Base-by-base conservation (phyloP, 2,113 vertebrate species). In the Rafetus swinhoei region DNA sequence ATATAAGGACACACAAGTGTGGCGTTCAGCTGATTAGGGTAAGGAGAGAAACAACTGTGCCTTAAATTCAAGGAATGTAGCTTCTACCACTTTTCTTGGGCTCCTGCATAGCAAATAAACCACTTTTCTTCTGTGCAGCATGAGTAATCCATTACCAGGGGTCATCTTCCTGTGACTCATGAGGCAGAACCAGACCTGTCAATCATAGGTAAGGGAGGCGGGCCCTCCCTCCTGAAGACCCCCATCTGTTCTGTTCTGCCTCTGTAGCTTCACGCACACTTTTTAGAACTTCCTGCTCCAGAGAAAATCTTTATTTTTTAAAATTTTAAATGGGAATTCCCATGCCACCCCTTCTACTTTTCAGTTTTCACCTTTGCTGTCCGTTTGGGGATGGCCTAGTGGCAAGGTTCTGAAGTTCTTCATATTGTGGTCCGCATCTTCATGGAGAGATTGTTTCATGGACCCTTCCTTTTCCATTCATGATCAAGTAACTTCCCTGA, bases 171-270 rank as follows among this genome's bases (percentile, higher is more conserved):
- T 77, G 24, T 77, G 39, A 11, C 11, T 77, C 39, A 27, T 10
- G 22, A 50, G 45, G 74, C 74, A 77, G 72, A 74, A 50, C 74
- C 74, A 77, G 74, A 50, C 13, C 74, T 35, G 18, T 72, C n/a
- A 15, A 22, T 77, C 74, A 77, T 21, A 4, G 45, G 35, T 24
- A 50, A 77, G 24, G 39, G 39, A 77, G 45, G 39, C 50, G 39
- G 50, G 39, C 11, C 39, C 6, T 7, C 74, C 45, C 39, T 50
- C 39, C 19, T 50, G 39, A 77, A 25, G 22, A 45, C 22, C 21
- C 54, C 0, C 0, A 5, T 3, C 22, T 35, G 76, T 50, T 87
- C 16, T 2, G 5, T 10, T 76, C 29, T 72, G 81, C 32, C 19
- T 93, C 6, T 12, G 2, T 2, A 55, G 29, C 56, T 80, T 13